Conservation (phyloP, 2,797 vertebrate species). For the Acanthurus tractus region DNA sequence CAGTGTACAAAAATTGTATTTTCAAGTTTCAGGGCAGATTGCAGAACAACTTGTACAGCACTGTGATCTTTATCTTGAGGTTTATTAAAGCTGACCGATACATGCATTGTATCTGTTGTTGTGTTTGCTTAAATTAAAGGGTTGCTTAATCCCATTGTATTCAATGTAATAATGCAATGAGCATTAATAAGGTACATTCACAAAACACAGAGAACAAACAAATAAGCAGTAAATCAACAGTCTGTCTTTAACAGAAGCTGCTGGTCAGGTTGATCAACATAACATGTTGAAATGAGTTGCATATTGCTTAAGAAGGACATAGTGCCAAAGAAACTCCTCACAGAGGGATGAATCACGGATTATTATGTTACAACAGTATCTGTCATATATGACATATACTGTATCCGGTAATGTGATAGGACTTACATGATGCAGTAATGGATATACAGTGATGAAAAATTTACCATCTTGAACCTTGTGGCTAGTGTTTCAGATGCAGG, state of each 20-base stretch:
- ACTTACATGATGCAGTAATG: constrained; percentile 40
- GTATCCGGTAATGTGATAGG: constrained; percentile 46
- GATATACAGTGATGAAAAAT: constrained; percentile 57
- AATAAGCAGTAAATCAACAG: too few relatives aligned
- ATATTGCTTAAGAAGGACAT: background rate
- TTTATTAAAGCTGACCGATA: background rate
- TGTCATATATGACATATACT: constrained; percentile 27
- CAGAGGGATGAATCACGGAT: background rate
- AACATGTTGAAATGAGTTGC: background rate
- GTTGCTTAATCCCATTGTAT: background rate
- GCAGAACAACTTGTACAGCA: background rate
- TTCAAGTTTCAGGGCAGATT: background rate
- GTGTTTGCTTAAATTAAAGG: background rate
- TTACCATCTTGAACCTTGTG: constrained; percentile 31
- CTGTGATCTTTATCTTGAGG: background rate
- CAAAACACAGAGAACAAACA: background rate
- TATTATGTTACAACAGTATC: constrained; percentile 17
- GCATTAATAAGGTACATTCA: background rate
- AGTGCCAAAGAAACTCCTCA: background rate
- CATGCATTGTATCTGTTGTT: too few relatives aligned
- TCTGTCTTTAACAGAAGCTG: background rate
- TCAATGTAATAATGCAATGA: background rate
- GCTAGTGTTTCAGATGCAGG: constrained; percentile 48
- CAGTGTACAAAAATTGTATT: background rate
- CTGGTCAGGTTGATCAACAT: background rate